Evolutionary conservation across 30 jellyfish, hydroid and myxozoan genomes (phyloP), one percentile per base, ranked within the genome.

Genomic region (Chironex yamaguchii): DNA sequence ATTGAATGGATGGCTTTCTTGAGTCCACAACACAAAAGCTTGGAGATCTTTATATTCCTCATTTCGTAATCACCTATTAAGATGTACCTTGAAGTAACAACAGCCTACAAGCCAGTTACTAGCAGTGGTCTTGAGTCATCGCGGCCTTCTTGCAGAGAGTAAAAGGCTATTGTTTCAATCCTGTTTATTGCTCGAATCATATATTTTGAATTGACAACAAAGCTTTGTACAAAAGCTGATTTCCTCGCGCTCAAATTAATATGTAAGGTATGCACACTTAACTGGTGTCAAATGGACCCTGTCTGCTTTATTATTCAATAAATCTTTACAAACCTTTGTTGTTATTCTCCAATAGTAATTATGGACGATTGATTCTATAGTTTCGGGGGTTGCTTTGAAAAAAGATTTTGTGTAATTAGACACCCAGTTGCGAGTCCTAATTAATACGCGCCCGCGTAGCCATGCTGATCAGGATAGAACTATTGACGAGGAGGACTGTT

Each of bases 381-480:
- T 42, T 42, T 42, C 58, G 58, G 58, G 58, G 58, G 9, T 42
- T 42, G 9, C 58, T 42, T 42, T 42, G 58, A 6, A 42, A 42
- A 42, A 42, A 9, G 58, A 42, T 42, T 42, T 42, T 42, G 58
- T 86, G 96, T 86, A 86, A 86, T 86, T 86, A 86, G 96, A 86
- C 96, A 86, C 96, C 96, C 76, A 89, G 76, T 86, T 79, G 89
- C 96, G 67, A 86, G 76, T 86, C 76, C 76, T 86, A 86, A 86
- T 86, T 86, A 86, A 86, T 71, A 86, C 96, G 96, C 89, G 96
- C 96, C 96, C 96, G 96, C 96, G 64, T 51, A 49, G 62, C 96
- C 77, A 6, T 9, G 58, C 58, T 42, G 58, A 42, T 42, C 9
- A 42, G 17, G 9, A 6, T 42, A 17, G 58, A 42, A 6, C 13